Base-by-base conservation (phyloP, 2,888 invertebrate species). In the Calliopum simillimum region DNA sequence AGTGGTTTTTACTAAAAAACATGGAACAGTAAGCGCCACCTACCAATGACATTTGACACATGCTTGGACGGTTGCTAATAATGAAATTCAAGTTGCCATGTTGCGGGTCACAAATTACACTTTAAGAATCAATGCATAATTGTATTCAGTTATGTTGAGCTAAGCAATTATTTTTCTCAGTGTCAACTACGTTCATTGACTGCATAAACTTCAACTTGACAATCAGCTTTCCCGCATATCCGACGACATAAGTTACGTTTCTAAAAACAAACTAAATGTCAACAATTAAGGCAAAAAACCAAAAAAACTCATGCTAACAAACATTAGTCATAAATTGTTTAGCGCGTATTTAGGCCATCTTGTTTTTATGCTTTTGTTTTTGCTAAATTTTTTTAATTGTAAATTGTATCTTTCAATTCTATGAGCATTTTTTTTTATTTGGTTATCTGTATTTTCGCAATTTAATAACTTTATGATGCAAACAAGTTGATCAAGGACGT, bases 171-270 rank as follows among this genome's bases (percentile, higher is more conserved):
- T 47, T 21, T 43, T 58, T 58, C 19, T 64, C 69, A 64, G 58
- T 66, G 66, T 44, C 70, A 59, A 25, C 44, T 14, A 58, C 66
- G 70, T 66, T 66, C 61, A 66, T 70, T 70, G 70, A 65, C 70
- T 61, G 53, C 13, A 47, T 63, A 33, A 56, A 67, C 67, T 63
- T 67, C 67, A 71, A 67, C 70, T 71, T 71, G 67, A 67, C 67
- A 49, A 53, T 41, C 59, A 33, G 21, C 43, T 53, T 53, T 43
- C 33, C 2, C 33, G 8, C 8, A 8, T 33, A 1, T n/a, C n/a
- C n/a, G n/a, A n/a, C 33, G 33, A 33, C 33, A 8, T 33, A 0
- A 33, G 33, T 33, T 33, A 4, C 33, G 33, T 14, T 51, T 16
- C n/a, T 51, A 51, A 16, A 51, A 8, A 8, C 11, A 21, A 16